Base-by-base conservation (phyloP, 2,888 invertebrate genomes). In the Malachius bipustulatus region DNA sequence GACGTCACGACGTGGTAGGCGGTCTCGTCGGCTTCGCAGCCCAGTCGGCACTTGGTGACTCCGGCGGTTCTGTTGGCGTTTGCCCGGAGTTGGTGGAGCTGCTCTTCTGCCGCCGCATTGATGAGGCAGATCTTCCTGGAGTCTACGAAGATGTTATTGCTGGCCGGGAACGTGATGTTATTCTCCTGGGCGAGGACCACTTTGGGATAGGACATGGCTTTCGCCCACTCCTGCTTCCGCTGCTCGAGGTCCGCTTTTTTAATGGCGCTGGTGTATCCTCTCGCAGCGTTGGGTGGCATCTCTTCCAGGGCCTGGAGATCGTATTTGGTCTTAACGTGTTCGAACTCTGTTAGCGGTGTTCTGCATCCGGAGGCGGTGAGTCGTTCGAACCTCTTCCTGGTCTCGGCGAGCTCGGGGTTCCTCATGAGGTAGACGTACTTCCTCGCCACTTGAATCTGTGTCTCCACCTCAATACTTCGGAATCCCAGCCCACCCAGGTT, bases 381-480 rank as follows among this genome's bases (percentile, higher is more conserved):
- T 6, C 26, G 30, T 8, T 14, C 6, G 30, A 24, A 39, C 11
- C 11, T 26, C 4, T 1, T 16, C 4, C 4, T 4, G 3, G 27
- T 12, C 9, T 2, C 19, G 4, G 10, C 2, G 28, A 42, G 30
- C 2, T 42, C 37, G 11, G 34, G 34, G 26, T 40, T 26, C 2
- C 26, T 24, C 13, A 12, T 10, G 8, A 42, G n/a, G n/a, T n/a
- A 28, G 29, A 14, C 11, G 2, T 26, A n/a, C 16, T 19, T 36
- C 12, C 34, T 12, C 13, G 39, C 24, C 16, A 34, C 31, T 11
- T 41, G 41, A 1, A 41, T 31, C 12, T 40, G 39, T 4, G 39
- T 37, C 26, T 40, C 39, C 1, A n/a, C 11, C 14, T 30, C 35
- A 6, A 40, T 36, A 2, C 36, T 33, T 14, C 31, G 27, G 11